Base-by-base conservation (phyloP, 2,113 vertebrate species). In the Megalops atlanticus region DNA sequence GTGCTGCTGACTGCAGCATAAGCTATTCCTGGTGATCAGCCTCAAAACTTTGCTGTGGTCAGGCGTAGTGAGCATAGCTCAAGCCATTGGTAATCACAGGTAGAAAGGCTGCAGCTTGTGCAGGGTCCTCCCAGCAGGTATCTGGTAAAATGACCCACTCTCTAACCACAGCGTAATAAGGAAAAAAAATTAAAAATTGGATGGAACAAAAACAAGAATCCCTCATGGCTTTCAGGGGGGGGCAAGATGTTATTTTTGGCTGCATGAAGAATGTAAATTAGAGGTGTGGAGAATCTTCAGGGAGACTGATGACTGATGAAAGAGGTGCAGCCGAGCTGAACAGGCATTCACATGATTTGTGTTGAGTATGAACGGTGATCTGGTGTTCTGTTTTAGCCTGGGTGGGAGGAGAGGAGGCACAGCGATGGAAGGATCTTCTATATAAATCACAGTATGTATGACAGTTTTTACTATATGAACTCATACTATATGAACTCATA, bases 381-480 rank as follows among this genome's bases (percentile, higher is more conserved):
- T 7, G 40, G 89, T 38, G 7, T 54, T 41, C 15, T 74, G 33
- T 83, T 87, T 15, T 84, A 99, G 98, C 96, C 98, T 89, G 97
- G 97, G 4, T 99, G 97, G 97, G 98, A 99, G 88, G 98, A 99
- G 88, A 94, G 97, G 82, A 91, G 96, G 78, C 97, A 99, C 88
- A 94, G 92, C 35, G 98, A 99, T 58, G 97, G 96, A 85, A 95
- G 97, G 86, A 92, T 96, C 87, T 99, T 99, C 93, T 99, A 96
- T 92, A 98, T 99, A 84, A 96, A 99, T 92, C 98, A 99, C 91
- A 97, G 98, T 99, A 92, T 2, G 96, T 94, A 81, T 72, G 33
- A 14, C 18, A 0, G 39, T 24, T 4, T 80, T 70, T 12, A 8
- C 4, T 18, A n/a, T 45, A 45, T 10, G 8, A n/a, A n/a, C n/a